Evolutionary conservation across 53 echinoderm and acorn worm genomes (phyloP), one percentile per base, ranked within the genome.

Genomic region (Pentamera pediparva): DNA sequence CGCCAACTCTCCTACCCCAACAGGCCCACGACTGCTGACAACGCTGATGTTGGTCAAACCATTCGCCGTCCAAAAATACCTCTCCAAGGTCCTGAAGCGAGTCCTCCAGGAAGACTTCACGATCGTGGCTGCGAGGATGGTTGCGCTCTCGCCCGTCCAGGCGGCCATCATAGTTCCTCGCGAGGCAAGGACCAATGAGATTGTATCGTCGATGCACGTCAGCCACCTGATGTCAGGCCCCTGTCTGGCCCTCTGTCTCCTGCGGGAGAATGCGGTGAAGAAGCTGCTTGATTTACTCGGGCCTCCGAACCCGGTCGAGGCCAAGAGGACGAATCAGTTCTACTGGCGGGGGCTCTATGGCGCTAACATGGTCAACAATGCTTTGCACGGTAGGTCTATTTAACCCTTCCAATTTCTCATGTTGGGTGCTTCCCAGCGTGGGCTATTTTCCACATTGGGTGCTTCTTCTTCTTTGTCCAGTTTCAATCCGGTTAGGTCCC

Each of bases 321-420:
- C 91, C 10, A 83, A 84, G 39, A 70, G 67, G 26, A 63, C 65
- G 75, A 98, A 83, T 55, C 91, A 98, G 84, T 98, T 98, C 75
- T 75, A 80, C 6, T 98, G 98, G 98, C 76, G 98, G 24, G 88
- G 91, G 18, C 80, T 98, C 61, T 98, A 88, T 70, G 98, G 98
- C 15, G 83, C 86, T 2, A 91, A 98, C 64, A 86, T 85, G 13
- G 88, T 98, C 58, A 98, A 89, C 79, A 98, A 98, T 70, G 98
- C 78, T 21, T 60, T 98, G 5, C 91, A 98, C 29, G 89, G 96
- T 96, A 70, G 12, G 82, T 43, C 15, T 21, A 8, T 3, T 38
- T 67, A 19, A 3, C 40, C 47, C 0, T 1, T 12, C n/a, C 12
- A n/a, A 45, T 45, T 45, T n/a, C n/a, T 15, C 1, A 12, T 15